Evolutionary conservation across 1,140 invertebrate species (phyloP), one percentile per base, ranked within the genome.

Genomic region (Heliconius melpomene): DNA sequence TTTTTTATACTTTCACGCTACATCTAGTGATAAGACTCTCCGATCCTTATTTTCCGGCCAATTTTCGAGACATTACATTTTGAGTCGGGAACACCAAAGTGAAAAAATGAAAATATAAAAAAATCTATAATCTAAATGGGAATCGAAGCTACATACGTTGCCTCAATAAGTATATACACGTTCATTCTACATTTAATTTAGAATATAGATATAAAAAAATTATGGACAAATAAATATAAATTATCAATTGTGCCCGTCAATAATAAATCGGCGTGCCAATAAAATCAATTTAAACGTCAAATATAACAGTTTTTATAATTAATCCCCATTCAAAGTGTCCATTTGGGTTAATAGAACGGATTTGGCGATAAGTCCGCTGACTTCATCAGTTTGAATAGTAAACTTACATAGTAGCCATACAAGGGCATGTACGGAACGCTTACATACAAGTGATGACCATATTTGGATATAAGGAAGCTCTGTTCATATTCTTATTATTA

Each of bases 281-380:
- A 32, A 72, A 7, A 72, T 29, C 32, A 72, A 72, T n/a, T 72
- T 29, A 36, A 32, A 7, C 18, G 32, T 40, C 16, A 36, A 72
- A n/a, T 72, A 0, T 38, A 40, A 72, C 36, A 72, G 40, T 72
- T 36, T 38, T 72, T 11, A 72, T 26, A 66, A 66, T 13, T 5
- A 26, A 66, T 66, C 75, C 5, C 11, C 11, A 66, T 66, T 66
- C 11, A 66, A 66, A 66, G 8, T 11, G 26, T 66, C 60, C 77
- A 90, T 87, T 83, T 74, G 81, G 89, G 89, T 89, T 87, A 86
- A 82, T 86, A 79, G 88, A 86, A 82, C 88, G 85, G 87, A 87
- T 87, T 80, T 32, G 81, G 71, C 86, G 88, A 87, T 88, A 87
- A 85, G 77, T 11, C 13, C 11, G 23, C 80, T 88, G 85, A 86